Base-by-base conservation (phyloP, 2,113 vertebrate genomes). In the Phylloscopus trochiloides region DNA sequence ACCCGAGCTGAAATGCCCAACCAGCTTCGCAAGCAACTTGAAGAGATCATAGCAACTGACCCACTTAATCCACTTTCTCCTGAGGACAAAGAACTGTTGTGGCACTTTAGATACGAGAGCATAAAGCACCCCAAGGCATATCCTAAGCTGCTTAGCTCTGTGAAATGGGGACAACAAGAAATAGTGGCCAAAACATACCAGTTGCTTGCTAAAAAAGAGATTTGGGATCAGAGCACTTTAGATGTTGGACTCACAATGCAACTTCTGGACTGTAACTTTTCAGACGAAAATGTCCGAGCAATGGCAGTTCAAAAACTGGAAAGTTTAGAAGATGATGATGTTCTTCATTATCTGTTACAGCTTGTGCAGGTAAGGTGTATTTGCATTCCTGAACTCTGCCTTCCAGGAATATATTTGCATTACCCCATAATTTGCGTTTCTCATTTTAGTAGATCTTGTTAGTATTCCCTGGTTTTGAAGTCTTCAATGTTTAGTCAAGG, bases 241-340 rank as follows among this genome's bases (percentile, higher is more conserved):
- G 99, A 99, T 58, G 99, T 99, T 20, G 99, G 99, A 13, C 98
- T 99, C 80, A 99, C 99, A 14, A 99, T 99, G 98, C 99, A 99
- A 77, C 98, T 99, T 90, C 96, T 99, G 52, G 99, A 99, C 97
- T 99, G 99, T 90, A 99, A 99, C 95, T 99, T 99, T 96, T 99
- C 99, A 0, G 99, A 99, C 15, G 99, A 99, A 79, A 99, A 98
- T 32, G 99, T 99, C 32, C 98, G 99, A 90, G 98, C 99, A 8
- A 98, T 99, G 98, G 99, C 99, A 3, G 99, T 99, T 71, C 98
- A 98, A 97, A 99, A 99, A 96, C 97, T 99, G 97, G 99, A 99
- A 97, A 98, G 98, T 34, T 98, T 99, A 90, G 99, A 99, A 34
- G 98, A 99, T 5, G 99, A 99, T 43, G 99, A 99, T 29, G 99